Evolutionary conservation across 2,797 vertebrate genomes (phyloP).

Genomic region (Aselliscus stoliczkanus): DNA sequence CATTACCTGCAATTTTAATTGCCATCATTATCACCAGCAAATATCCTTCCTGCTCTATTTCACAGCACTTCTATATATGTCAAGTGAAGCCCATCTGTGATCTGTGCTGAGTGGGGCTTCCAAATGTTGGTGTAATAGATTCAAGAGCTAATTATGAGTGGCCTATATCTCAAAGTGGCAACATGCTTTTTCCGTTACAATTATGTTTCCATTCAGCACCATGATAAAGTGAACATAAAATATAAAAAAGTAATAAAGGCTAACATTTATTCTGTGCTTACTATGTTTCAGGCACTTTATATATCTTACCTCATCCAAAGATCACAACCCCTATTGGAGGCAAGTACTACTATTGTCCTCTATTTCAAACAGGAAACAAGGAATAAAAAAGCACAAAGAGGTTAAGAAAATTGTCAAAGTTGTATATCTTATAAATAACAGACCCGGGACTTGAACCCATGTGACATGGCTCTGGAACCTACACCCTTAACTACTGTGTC

Average conservation of each 20-base stretch:
- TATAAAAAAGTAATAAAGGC: not conserved
- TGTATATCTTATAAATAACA: not conserved
- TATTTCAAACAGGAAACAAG: not conserved
- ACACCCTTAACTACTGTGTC: not conserved
- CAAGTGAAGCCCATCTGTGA: not conserved
- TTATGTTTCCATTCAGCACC: not conserved
- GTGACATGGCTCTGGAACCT: not conserved
- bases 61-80: not conserved
- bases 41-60: constrained; percentile 8
- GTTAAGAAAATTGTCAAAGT: not conserved
- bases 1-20: constrained; percentile 33
- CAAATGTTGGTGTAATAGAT: not conserved
- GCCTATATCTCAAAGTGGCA: not conserved
- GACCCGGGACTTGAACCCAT: not conserved
- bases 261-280: not conserved
- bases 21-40: constrained; percentile 31
- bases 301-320: not conserved
- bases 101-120: not conserved
- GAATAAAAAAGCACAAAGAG: not conserved
- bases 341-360: not conserved
- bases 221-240: not conserved
- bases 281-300: not conserved
- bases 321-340: not conserved
- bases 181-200: not conserved
- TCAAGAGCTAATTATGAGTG: not conserved